Evolutionary conservation across 2,113 vertebrate species (phyloP), one percentile per base, ranked within the genome.

Genomic region (Xyliphius kryptos): DNA sequence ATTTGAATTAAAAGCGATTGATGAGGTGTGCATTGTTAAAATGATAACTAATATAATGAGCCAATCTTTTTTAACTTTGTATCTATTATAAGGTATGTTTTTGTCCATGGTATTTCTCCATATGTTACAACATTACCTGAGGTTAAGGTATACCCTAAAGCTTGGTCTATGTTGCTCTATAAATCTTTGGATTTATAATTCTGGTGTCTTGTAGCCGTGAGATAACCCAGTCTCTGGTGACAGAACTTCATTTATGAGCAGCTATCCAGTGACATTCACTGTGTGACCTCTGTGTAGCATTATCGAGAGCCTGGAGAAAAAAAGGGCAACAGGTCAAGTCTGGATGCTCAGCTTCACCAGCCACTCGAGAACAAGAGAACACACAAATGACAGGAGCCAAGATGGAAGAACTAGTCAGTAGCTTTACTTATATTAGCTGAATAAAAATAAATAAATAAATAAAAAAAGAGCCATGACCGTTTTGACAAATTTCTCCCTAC

Each of bases 401-500:
- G 41, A 63, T 44, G 51, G 13, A 63, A 47, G 52, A 56, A 56
- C 12, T n/a, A n/a, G n/a, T n/a, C n/a, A n/a, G n/a, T n/a, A n/a
- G n/a, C n/a, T n/a, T n/a, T n/a, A n/a, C n/a, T n/a, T n/a, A n/a
- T n/a, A n/a, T n/a, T n/a, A n/a, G n/a, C n/a, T n/a, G 15, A 5
- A 1, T 4, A 6, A 17, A 36, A 43, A 55, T 47, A 53, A 15
- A 40, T 12, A 56, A 17, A 64, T 3, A 6, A 32, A n/a, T n/a
- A n/a, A n/a, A n/a, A n/a, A n/a, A n/a, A n/a, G n/a, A 26, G 61
- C 47, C 55, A 38, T 20, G 48, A 46, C 61, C 61, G 40, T 72
- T 67, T 58, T 68, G 65, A 63, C 49, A 67, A 67, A 68, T 59
- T 68, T 41, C 70, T 72, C 54, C 50, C 49, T 22, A 64, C 58